phyloP scores from a whole-genome alignment of 2,797 vertebrate species.

The Pseudotriccus pelzelni region DNA sequence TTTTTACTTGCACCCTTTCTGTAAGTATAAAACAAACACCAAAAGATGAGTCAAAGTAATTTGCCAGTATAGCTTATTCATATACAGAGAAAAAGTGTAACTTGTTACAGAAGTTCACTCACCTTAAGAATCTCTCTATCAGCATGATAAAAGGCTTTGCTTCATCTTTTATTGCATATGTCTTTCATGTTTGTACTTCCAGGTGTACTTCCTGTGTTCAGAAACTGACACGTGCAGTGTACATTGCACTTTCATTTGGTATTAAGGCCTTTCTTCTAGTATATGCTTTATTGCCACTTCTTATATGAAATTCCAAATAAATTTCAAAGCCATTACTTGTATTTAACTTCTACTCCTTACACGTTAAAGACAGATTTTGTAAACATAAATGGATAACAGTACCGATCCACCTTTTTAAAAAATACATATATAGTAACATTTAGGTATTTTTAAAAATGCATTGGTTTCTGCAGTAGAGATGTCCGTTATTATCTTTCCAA shows the following conservation, averaged over 20 bases:
- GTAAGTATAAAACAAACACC: neutral
- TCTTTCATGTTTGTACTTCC: neutral
- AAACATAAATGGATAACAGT: neutral
- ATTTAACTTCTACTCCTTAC: neutral
- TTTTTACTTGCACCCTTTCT: neutral
- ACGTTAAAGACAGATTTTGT: neutral
- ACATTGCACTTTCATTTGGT: neutral
- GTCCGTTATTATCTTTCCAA: neutral
- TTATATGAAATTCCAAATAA: neutral
- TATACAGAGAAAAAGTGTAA: neutral
- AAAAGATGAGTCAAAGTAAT: neutral
- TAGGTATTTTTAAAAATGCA: neutral
- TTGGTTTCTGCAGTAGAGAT: neutral
- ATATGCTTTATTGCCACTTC: neutral
- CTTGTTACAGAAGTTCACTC: neutral
- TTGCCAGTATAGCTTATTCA: neutral
- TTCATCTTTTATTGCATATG: neutral
- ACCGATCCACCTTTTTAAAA: neutral
- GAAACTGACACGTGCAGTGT: neutral
- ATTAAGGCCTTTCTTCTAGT: neutral
- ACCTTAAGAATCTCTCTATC: neutral
- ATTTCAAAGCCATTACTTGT: neutral
- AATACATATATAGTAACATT: neutral
- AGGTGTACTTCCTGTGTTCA: neutral
- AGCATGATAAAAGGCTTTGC: neutral